Conservation (phyloP, 1,140 invertebrate genomes). For the Acromyrmex heyeri region DNA sequence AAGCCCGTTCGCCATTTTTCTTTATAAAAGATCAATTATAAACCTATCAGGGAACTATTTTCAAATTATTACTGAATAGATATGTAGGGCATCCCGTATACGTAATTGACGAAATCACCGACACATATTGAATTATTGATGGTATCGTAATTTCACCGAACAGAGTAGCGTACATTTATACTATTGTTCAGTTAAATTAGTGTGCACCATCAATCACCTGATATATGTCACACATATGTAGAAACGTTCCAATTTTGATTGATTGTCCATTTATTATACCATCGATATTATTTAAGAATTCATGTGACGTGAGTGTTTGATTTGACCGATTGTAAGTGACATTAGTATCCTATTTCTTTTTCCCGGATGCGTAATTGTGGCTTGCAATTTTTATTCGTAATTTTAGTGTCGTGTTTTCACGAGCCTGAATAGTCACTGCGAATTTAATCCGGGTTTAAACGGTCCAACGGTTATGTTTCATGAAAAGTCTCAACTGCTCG, state of each 20-base stretch:
- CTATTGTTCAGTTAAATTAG: constrained; percentile 27
- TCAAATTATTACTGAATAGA: constrained; percentile 21
- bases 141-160: constrained; percentile 2
- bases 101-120: constrained; percentile 27
- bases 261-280: constrained; percentile 33
- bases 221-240: constrained; percentile 26
- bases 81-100: neutral
- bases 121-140: constrained; percentile 36
- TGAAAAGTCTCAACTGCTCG: neutral
- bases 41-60: neutral
- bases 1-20: neutral
- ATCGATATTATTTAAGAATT: constrained; percentile 9
- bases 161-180: constrained; percentile 24
- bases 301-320: neutral
- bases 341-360: neutral
- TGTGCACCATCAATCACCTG: constrained; percentile 27
- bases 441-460: constrained; percentile 39
- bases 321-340: neutral
- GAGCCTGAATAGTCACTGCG: neutral
- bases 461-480: neutral
- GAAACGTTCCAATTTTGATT: constrained; percentile 26
- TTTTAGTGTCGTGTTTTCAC: neutral
- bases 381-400: constrained; percentile 13
- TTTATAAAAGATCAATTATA: neutral
- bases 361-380: neutral